Conservation (phyloP, 2,113 vertebrate genomes). For the Sinocyclocheilus maitianheensis region DNA sequence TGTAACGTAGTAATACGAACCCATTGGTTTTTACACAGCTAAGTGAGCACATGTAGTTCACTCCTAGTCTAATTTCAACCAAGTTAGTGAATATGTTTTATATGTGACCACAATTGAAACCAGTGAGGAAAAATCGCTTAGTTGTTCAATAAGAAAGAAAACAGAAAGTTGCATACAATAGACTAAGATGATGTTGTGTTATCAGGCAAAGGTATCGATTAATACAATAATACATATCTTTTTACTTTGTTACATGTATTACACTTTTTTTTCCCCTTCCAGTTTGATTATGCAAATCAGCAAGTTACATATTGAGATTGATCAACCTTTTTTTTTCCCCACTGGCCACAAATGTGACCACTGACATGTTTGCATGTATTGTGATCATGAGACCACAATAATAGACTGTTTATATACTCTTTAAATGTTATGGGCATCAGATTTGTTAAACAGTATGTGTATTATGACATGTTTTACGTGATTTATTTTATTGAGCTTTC, state of each 20-base stretch:
- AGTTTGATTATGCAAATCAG: background rate
- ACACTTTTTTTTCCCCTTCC: background rate
- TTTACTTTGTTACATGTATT: background rate
- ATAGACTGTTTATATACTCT: too few species aligned
- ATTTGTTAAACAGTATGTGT: background rate
- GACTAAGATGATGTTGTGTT: background rate
- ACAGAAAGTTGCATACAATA: background rate
- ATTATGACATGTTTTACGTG: background rate
- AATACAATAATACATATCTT: background rate
- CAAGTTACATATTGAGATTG: background rate
- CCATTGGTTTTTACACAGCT: too few species aligned
- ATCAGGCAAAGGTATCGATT: background rate
- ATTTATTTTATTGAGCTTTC: background rate
- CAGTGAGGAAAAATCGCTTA: background rate
- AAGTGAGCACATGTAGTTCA: background rate
- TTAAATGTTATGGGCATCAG: background rate
- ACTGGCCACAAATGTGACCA: background rate
- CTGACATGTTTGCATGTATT: background rate
- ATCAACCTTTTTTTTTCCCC: background rate
- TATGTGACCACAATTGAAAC: background rate
- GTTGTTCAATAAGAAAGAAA: background rate
- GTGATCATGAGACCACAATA: background rate
- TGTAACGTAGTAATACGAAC: background rate
- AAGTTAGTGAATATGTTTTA: background rate
- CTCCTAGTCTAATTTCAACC: background rate